These are phyloP conservation scores for Drosophila truncata DNA, from an alignment of 1,140 invertebrate genomes.

Conservation along the genomic window DNA sequence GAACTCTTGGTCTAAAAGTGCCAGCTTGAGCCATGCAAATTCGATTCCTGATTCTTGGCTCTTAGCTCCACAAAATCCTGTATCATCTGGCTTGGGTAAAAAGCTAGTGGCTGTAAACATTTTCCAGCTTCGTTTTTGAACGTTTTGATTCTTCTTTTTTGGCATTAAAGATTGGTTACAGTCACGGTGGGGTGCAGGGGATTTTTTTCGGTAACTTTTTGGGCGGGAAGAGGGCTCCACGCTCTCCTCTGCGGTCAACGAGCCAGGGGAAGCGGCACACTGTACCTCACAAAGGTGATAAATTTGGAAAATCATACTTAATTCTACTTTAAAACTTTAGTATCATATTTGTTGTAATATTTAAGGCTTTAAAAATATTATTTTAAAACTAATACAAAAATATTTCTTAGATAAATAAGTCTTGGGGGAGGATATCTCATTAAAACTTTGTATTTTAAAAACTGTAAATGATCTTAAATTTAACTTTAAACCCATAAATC, in stretches of 20 bases:
- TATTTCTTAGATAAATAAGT: not conserved
- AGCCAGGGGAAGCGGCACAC: slow-evolving; percentile 5
- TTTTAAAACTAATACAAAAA: no score
- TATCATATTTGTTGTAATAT: not conserved
- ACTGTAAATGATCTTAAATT: no score
- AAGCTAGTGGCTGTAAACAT: slow-evolving; percentile 23
- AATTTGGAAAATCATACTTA: not conserved
- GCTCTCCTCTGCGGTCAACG: slow-evolving; percentile 19
- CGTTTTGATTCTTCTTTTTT: slow-evolving; percentile 10
- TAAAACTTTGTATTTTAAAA: not conserved
- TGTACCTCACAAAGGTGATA: not conserved
- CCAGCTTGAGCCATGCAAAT: slow-evolving; percentile 1
- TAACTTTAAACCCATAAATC: not conserved
- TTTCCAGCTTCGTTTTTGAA: slow-evolving; percentile 10
- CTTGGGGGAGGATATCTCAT: not conserved
- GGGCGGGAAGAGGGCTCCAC: not conserved
- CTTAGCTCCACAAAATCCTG: slow-evolving; percentile 5
- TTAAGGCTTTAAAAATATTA: no score
- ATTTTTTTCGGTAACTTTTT: slow-evolving; percentile 20
- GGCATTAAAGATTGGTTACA: slow-evolving; percentile 31
- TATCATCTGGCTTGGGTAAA: slow-evolving; percentile 12
- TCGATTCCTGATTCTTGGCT: not conserved
- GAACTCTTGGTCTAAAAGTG: not conserved
- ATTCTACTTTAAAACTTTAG: not conserved
- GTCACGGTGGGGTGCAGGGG: slow-evolving; percentile 1